Evolutionary conservation across 2,888 invertebrate genomes (phyloP), one percentile per base, ranked within the genome.

Genomic region (Lasioglossum morio): DNA sequence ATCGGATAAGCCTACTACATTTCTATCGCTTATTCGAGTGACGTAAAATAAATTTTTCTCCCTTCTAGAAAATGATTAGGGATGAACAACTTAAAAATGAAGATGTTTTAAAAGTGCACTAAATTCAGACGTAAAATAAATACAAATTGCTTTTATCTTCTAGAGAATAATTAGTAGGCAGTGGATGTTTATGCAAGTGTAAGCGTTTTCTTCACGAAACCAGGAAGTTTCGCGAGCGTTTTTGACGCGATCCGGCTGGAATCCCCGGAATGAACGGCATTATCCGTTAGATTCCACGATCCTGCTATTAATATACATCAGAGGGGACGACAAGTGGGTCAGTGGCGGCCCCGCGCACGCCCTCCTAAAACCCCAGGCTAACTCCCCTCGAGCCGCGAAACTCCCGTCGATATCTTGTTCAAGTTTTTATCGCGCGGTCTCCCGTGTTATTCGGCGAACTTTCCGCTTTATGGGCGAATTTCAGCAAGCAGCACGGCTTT

Each of bases 201-300:
- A 43, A 43, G 3, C 85, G 70, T 77, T 76, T 81, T 81, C 78
- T 72, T 76, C 60, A 19, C 34, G 81, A 75, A 81, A 86, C 81
- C 79, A 84, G 86, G 53, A 84, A 86, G 66, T 75, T 72, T 57
- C 48, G 34, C 72, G 72, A 48, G 27, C 30, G 74, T 69, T 40
- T 85, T 80, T 48, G 77, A 73, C 60, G 63, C 34, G 30, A 60
- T 27, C 19, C 14, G 12, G 8, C 37, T 4, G 77, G 69, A 79
- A 83, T 60, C 63, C 48, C 63, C 27, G n/a, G 57, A 77, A 80
- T 16, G 72, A n/a, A 37, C n/a, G 16, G 34, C 46, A 76, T 76
- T 72, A 46, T 73, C 43, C 72, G 34, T 63, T n/a, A 19, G 53
- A 37, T 60, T 27, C 69, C 81, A 63, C 72, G 60, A 72, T 72